Evolutionary conservation across 2,888 invertebrate species (phyloP).

Genomic region (Sminthurinus aureus): DNA sequence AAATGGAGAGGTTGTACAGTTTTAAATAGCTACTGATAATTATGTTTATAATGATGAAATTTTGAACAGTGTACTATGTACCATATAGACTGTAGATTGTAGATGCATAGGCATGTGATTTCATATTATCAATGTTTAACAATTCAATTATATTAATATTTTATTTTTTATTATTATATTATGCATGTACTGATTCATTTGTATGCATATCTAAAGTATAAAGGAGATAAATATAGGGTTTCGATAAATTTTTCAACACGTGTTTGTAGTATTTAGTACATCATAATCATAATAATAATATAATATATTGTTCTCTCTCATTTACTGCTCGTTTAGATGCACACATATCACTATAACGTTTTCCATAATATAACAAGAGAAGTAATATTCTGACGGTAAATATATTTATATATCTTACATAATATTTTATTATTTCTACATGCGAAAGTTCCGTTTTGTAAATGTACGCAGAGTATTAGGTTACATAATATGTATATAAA

Average conservation of each 20-base stretch:
- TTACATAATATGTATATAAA: no score
- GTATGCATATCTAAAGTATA: background rate
- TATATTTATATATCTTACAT: background rate
- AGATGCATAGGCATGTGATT: no score
- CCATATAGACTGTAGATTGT: background rate
- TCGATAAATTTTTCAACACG: no score
- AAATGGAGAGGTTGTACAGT: no score
- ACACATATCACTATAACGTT: no score
- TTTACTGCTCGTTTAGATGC: background rate
- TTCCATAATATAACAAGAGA: background rate
- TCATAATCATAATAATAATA: no score
- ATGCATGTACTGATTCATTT: background rate
- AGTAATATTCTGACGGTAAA: background rate
- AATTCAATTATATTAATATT: background rate
- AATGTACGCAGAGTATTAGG: no score
- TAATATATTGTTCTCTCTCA: background rate
- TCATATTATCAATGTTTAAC: no score
- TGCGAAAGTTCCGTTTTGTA: background rate
- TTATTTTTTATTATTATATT: background rate
- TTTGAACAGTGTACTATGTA: no score
- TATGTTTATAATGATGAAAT: background rate
- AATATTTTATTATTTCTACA: background rate
- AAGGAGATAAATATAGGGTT: background rate
- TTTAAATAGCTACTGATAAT: no score
- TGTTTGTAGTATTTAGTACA: no score